Conservation (phyloP, 2,113 vertebrate species). For the Chlorodrepanis virens region DNA sequence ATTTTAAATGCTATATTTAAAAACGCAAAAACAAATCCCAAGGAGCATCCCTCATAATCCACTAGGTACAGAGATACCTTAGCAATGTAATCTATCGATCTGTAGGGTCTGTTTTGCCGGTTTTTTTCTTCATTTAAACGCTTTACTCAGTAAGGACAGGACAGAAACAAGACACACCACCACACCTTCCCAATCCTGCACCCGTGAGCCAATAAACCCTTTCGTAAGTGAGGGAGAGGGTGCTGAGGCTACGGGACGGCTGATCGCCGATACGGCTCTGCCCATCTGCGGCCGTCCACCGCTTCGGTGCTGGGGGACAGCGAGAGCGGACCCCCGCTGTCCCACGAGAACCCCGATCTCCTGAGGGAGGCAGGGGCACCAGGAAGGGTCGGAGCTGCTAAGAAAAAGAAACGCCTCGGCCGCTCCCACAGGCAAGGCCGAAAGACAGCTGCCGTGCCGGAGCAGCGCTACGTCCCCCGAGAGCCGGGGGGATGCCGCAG, state of each 20-base stretch:
- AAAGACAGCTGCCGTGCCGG: rapidly evolving
- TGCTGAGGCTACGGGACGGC: neutral
- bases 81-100: rapidly evolving
- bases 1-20: neutral
- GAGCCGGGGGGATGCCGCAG: neutral
- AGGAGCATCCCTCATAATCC: neutral
- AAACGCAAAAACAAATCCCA: rapidly evolving
- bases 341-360: rapidly evolving
- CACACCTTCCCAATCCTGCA: neutral
- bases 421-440: neutral
- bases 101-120: too few species aligned
- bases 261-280: rapidly evolving
- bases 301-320: too few species aligned
- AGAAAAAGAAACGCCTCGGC: neutral
- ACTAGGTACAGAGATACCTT: rapidly evolving
- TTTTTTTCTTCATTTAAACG: neutral
- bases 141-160: rapidly evolving
- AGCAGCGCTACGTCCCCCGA: rapidly evolving
- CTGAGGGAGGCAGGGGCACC: too few species aligned
- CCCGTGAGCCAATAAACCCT: rapidly evolving
- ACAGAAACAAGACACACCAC: rapidly evolving
- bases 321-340: rapidly evolving
- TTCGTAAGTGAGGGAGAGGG: rapidly evolving
- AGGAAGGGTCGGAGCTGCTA: rapidly evolving
- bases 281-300: neutral